Evolutionary conservation across 2,888 invertebrate species (phyloP).

Genomic region (Odontomyia ornata): DNA sequence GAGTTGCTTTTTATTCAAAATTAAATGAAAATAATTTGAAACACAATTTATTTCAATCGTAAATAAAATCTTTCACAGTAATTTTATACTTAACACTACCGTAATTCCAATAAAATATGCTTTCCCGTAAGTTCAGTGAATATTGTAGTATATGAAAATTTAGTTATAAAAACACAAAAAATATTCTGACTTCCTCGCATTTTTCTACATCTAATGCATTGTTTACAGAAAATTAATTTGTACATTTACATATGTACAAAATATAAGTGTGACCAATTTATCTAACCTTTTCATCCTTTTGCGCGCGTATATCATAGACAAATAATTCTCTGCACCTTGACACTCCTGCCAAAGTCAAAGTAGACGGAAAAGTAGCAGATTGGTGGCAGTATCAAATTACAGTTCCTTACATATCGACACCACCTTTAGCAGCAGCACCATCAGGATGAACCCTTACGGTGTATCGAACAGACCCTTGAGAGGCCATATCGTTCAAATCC

Average conservation of each 20-base stretch:
- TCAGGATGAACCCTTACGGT: slow-evolving; percentile 37
- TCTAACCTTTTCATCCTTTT: slow-evolving; percentile 19
- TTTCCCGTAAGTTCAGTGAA: too few relatives aligned
- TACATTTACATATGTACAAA: slow-evolving; percentile 25
- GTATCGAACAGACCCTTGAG: slow-evolving; percentile 22
- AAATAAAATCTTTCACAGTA: too few relatives aligned
- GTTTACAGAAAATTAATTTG: background rate
- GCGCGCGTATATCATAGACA: background rate
- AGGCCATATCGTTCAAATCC: slow-evolving; percentile 37
- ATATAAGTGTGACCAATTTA: slow-evolving; percentile 6
- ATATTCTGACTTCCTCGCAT: too few relatives aligned
- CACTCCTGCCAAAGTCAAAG: background rate
- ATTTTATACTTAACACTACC: too few relatives aligned
- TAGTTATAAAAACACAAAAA: too few relatives aligned
- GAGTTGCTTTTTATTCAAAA: too few relatives aligned
- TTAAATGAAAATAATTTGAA: too few relatives aligned
- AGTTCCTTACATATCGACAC: slow-evolving; percentile 10
- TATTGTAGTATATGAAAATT: too few relatives aligned
- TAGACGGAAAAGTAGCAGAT: slow-evolving; percentile 42
- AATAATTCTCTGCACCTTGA: slow-evolving; percentile 13
- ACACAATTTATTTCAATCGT: too few relatives aligned
- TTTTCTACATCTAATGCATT: too few relatives aligned
- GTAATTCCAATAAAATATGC: too few relatives aligned
- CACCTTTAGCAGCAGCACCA: slow-evolving; percentile 27
- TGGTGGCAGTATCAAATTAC: slow-evolving; percentile 41